A percentile compares a stretch with the other conserved stretches of the same genome.
phyloP scores from a whole-genome alignment of 2,113 vertebrate species.

The Heterotis niloticus region DNA sequence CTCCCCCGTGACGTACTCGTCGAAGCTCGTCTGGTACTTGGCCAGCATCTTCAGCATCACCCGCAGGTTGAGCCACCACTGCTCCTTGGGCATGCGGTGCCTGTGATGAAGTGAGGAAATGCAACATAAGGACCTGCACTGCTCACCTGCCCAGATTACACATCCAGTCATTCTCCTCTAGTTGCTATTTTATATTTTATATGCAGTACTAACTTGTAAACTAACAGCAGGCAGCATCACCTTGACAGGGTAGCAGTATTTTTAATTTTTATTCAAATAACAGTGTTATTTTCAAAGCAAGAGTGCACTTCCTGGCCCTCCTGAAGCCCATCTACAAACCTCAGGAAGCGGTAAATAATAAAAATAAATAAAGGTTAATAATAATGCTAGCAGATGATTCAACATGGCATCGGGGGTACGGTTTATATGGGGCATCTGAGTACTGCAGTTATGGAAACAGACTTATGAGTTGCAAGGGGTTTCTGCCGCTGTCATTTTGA shows the following conservation, averaged over 20 bases:
- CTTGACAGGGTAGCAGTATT: too few relatives aligned
- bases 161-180: background rate
- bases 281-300: too few relatives aligned
- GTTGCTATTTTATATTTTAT: too few relatives aligned
- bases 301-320: too few relatives aligned
- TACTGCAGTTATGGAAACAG: background rate
- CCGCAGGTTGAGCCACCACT: constrained; percentile 76
- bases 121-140: background rate
- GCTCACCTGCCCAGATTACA: background rate
- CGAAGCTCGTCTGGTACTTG: constrained; percentile 75
- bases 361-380: background rate
- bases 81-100: constrained; percentile 72
- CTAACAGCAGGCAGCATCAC: too few relatives aligned
- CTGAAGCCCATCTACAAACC: too few relatives aligned
- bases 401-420: background rate
- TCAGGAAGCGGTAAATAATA: too few relatives aligned
- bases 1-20: constrained; percentile 68
- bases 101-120: constrained; percentile 33
- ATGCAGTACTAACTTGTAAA: too few relatives aligned
- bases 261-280: too few relatives aligned
- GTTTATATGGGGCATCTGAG: background rate
- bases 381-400: background rate
- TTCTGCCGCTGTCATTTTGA: background rate
- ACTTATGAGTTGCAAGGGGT: background rate
- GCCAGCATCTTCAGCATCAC: constrained; percentile 80